phyloP scores from a whole-genome alignment of 2,113 vertebrate species.

The Proteles cristata region DNA sequence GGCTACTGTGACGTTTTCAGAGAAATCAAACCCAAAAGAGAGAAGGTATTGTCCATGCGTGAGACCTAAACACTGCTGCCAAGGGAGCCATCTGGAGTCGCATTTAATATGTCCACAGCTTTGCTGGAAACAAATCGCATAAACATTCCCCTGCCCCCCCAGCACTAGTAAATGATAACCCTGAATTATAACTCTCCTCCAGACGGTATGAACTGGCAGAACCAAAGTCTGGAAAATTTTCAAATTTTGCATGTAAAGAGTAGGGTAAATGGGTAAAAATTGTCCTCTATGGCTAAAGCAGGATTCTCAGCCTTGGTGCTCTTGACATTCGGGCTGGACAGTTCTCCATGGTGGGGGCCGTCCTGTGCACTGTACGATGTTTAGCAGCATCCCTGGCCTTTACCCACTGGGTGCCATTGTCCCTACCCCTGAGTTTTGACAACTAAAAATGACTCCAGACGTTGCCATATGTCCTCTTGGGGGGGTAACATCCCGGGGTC shows the following conservation, averaged over 20 bases:
- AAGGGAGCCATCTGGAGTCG: neutral
- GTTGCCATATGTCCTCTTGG: neutral
- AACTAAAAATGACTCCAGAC: neutral
- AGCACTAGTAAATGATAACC: neutral
- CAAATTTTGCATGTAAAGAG: neutral
- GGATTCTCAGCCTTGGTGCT: rapidly evolving
- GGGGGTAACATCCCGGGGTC: neutral
- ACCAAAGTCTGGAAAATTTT: neutral
- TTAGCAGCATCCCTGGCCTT: neutral
- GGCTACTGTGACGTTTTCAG: slow-evolving; percentile 94
- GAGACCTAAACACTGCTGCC: rapidly evolving
- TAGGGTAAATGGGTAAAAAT: too few species aligned
- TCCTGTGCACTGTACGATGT: rapidly evolving
- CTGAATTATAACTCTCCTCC: neutral
- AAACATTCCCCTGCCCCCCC: rapidly evolving
- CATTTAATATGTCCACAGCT: neutral
- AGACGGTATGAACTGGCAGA: rapidly evolving
- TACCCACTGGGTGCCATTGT: neutral
- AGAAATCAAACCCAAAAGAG: slow-evolving; percentile 96
- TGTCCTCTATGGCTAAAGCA: rapidly evolving
- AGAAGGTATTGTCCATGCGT: slow-evolving; percentile 89
- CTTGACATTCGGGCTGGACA: rapidly evolving
- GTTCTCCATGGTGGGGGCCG: rapidly evolving
- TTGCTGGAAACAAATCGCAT: neutral
- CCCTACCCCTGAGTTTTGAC: neutral